These are phyloP conservation scores for Theristicus caerulescens DNA, from an alignment of 2,113 vertebrate species.

Conservation along the genomic window DNA sequence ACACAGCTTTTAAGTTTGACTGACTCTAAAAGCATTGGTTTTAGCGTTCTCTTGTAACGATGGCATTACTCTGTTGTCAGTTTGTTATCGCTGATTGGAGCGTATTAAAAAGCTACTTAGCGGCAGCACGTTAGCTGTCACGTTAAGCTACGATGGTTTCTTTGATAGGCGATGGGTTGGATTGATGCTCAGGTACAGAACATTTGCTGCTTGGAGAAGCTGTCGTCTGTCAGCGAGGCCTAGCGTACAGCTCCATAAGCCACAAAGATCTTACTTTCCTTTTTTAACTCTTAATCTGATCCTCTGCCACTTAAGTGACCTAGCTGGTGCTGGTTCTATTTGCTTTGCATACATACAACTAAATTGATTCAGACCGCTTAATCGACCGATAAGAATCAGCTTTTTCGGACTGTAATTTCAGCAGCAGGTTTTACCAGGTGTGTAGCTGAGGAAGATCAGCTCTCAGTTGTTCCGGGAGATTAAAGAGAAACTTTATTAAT, in stretches of 20 bases:
- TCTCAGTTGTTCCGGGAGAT: background rate
- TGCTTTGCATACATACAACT: background rate
- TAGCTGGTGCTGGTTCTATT: background rate
- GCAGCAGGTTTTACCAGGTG: background rate
- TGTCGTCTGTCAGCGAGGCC: background rate
- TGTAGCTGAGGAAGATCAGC: background rate
- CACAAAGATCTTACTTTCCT: background rate
- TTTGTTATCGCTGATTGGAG: rapidly evolving
- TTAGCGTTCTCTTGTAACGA: rapidly evolving
- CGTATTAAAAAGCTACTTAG: rapidly evolving
- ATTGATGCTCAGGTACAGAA: rapidly evolving
- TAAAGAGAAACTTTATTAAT: background rate
- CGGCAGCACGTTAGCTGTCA: rapidly evolving
- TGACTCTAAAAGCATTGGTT: rapidly evolving
- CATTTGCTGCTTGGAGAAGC: background rate
- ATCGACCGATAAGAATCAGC: background rate
- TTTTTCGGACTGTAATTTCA: background rate
- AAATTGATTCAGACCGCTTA: background rate
- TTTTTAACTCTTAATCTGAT: conserved; percentile 52
- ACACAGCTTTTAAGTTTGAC: rapidly evolving
- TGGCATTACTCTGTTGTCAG: background rate
- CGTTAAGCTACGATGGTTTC: rapidly evolving
- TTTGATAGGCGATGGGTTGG: rapidly evolving
- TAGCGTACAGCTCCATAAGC: background rate
- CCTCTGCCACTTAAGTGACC: background rate